phyloP scores from a whole-genome alignment of 2,888 invertebrate genomes.

The Pogonocherus hispidulus region DNA sequence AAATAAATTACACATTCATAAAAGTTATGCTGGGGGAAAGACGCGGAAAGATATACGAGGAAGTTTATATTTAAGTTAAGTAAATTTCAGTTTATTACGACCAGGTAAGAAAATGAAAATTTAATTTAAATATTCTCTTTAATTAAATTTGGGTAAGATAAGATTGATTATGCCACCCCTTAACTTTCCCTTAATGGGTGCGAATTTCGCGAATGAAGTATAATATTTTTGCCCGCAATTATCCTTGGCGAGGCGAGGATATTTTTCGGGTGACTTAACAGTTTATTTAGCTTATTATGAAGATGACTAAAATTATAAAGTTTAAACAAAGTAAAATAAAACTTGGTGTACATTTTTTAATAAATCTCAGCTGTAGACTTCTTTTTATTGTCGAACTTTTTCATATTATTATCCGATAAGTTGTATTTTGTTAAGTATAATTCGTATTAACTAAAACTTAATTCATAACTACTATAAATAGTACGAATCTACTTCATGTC shows the following conservation, averaged over 20 bases:
- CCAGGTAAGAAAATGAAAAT: conserved; percentile 15
- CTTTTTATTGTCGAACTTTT: no score
- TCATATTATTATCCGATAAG: no score
- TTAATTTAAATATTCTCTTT: conserved; percentile 18
- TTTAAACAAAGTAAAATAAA: no score
- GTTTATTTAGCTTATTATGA: not conserved
- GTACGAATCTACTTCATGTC: no score
- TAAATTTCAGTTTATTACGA: conserved; percentile 11
- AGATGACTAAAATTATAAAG: no score
- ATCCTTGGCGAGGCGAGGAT: not conserved
- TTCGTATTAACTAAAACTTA: no score
- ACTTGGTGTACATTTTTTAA: no score
- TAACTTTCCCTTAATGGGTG: not conserved
- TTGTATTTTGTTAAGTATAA: no score
- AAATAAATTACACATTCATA: not conserved
- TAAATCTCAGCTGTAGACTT: no score
- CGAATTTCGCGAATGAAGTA: conserved; percentile 8
- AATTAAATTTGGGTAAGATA: conserved; percentile 19
- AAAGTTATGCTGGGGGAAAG: not conserved
- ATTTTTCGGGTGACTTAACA: not conserved
- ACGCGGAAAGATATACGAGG: conserved; percentile 4
- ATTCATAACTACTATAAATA: no score
- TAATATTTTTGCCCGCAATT: conserved; percentile 15
- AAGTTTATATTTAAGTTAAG: conserved; percentile 16
- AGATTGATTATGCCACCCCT: conserved; percentile 13